phyloP scores from a whole-genome alignment of 2,113 vertebrate species.

The Zootoca vivipara region DNA sequence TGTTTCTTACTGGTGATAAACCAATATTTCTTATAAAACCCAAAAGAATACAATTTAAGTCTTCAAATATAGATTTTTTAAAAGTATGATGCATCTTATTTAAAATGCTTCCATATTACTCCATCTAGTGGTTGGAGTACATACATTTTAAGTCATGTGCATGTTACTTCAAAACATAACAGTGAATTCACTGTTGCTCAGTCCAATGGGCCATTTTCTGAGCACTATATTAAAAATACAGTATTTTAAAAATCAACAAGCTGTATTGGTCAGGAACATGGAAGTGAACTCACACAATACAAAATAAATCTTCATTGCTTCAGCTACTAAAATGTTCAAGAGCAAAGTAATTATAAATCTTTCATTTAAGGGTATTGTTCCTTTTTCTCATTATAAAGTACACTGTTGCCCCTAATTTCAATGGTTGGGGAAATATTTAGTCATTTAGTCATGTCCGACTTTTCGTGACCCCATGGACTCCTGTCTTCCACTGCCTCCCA shows the following conservation, averaged over 20 bases:
- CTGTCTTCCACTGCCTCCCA: no score
- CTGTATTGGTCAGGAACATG: no score
- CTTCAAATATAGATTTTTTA: neutral
- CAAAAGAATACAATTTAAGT: neutral
- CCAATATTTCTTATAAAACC: neutral
- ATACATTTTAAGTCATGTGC: slow-evolving; percentile 15
- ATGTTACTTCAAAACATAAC: neutral
- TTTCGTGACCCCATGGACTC: no score
- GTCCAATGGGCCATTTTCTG: neutral
- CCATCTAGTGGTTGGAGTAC: slow-evolving; percentile 64
- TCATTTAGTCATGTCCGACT: no score
- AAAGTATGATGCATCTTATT: neutral
- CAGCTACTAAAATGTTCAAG: no score
- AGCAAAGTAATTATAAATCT: no score
- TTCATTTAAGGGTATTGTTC: no score
- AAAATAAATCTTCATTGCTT: no score
- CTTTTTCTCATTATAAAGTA: no score
- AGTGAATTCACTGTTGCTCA: neutral
- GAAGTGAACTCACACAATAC: no score
- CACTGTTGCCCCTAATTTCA: no score
- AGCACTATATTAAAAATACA: neutral
- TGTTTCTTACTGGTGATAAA: slow-evolving; percentile 5
- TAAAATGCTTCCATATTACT: slow-evolving; percentile 52
- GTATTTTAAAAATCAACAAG: neutral
- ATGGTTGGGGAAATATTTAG: no score